Conservation (phyloP, 2,797 vertebrate species). For the Cuculus canorus region DNA sequence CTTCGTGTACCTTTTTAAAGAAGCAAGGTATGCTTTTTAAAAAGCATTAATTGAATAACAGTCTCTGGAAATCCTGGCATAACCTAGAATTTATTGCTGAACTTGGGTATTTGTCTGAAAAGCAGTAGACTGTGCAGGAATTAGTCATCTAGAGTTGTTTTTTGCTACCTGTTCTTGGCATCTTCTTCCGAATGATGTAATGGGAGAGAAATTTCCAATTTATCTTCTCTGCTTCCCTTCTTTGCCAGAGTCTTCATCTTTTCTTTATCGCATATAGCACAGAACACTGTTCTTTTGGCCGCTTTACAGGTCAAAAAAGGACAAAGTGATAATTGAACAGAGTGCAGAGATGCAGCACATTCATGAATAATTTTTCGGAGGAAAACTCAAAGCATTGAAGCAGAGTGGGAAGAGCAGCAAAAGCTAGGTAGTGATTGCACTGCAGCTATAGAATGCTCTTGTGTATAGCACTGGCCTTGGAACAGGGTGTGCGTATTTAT, state of each 20-base stretch:
- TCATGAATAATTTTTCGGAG: background rate
- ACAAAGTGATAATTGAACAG: background rate
- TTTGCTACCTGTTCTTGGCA: background rate
- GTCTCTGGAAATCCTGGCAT: background rate
- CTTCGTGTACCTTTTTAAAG: background rate
- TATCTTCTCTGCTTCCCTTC: background rate
- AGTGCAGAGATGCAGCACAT: rapidly evolving
- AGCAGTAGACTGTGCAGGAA: background rate
- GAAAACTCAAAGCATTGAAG: background rate
- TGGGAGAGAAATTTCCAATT: background rate
- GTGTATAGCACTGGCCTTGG: background rate
- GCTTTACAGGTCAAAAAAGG: background rate
- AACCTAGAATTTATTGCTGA: background rate
- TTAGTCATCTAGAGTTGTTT: background rate
- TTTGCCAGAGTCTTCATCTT: background rate
- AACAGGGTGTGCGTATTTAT: background rate
- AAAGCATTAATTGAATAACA: background rate
- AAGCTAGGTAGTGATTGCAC: background rate
- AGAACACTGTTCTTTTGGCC: background rate
- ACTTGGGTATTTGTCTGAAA: background rate
- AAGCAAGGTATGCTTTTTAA: background rate
- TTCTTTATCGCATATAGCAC: background rate
- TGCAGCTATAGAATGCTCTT: background rate
- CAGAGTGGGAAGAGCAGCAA: background rate
- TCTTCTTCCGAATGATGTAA: background rate